Base-by-base conservation (phyloP, 2,113 vertebrate species). In the Phainopepla nitens region DNA sequence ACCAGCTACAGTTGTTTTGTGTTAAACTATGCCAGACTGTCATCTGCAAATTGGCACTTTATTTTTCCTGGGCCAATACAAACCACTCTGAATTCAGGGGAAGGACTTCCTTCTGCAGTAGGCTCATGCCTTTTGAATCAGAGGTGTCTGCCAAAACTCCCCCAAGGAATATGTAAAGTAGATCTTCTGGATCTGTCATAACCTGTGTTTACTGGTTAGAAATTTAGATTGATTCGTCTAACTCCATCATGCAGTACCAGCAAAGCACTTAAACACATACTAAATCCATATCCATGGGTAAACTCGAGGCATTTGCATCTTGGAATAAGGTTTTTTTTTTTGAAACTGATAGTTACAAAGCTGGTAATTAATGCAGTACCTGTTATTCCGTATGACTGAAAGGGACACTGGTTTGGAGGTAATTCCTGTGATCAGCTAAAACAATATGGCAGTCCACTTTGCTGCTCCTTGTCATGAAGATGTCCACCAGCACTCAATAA, bases 401-500 rank as follows among this genome's bases (percentile, higher is more conserved):
- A 47, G 28, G 20, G 19, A 39, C 71, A 15, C n/a, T 28, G 27
- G 3, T 57, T 50, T 88, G 54, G 20, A 47, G 53, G 7, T 35
- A 54, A 66, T 91, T 89, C n/a, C 49, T 88, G 2, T 23, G 20
- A n/a, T 53, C 28, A 72, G 9, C 50, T 85, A 58, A 65, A 71
- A 12, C 15, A 57, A 2, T 42, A 76, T 25, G 56, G 24, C 28
- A 60, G 7, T 51, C 31, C n/a, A 25, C 35, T 76, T 76, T 79
- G 44, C n/a, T 72, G 45, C 66, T 57, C 15, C 31, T 69, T 86
- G 35, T 84, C 64, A 49, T 82, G 65, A 87, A 84, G 53, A 57
- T 29, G 19, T 73, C 60, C 42, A 22, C 58, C 27, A 68, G 45
- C 0, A 0, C 11, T 54, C n/a, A 35, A 4, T 70, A 42, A 47